These are phyloP conservation scores for Drosophila pseudoobscura DNA, from an alignment of 1,140 invertebrate species.

Conservation along the genomic window DNA sequence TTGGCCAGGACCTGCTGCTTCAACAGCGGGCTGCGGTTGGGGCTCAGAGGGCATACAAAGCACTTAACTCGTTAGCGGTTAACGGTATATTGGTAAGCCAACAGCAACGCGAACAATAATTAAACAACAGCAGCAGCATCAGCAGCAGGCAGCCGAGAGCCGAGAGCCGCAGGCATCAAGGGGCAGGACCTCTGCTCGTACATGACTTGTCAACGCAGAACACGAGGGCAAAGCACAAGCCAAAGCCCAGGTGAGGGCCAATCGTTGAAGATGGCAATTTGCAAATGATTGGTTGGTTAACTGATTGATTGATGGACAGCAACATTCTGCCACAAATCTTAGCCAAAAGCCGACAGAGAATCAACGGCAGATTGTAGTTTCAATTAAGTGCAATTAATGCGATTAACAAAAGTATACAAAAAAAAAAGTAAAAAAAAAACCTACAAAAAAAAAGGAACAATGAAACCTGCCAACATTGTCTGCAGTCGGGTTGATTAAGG, in stretches of 20 bases:
- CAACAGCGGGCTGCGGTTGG: constrained; percentile 48
- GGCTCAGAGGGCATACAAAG: constrained; percentile 60
- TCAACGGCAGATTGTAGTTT: constrained; percentile 42
- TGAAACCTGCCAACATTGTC: constrained; percentile 9
- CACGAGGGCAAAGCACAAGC: neutral
- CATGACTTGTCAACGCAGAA: constrained; percentile 69
- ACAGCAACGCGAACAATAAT: constrained; percentile 67
- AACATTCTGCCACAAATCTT: constrained; percentile 55
- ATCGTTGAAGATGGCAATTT: constrained; percentile 34
- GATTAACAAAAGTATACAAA: constrained; percentile 49
- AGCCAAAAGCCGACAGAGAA: constrained; percentile 19
- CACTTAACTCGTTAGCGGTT: constrained; percentile 81
- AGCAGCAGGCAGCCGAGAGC: neutral
- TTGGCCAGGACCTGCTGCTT: constrained; percentile 11
- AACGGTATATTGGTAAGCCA: constrained; percentile 75
- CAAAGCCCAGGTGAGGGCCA: constrained; percentile 28
- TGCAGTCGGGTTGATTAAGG: constrained; percentile 40
- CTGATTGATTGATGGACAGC: constrained; percentile 23
- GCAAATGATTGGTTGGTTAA: constrained; percentile 57
- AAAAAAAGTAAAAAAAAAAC: neutral
- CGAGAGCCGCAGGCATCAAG: too few relatives aligned
- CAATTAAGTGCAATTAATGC: constrained; percentile 73
- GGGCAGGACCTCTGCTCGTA: constrained; percentile 33
- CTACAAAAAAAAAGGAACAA: neutral
- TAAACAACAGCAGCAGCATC: constrained; percentile 61